phyloP scores from a whole-genome alignment of 2,797 vertebrate species.

The Gila robusta region DNA sequence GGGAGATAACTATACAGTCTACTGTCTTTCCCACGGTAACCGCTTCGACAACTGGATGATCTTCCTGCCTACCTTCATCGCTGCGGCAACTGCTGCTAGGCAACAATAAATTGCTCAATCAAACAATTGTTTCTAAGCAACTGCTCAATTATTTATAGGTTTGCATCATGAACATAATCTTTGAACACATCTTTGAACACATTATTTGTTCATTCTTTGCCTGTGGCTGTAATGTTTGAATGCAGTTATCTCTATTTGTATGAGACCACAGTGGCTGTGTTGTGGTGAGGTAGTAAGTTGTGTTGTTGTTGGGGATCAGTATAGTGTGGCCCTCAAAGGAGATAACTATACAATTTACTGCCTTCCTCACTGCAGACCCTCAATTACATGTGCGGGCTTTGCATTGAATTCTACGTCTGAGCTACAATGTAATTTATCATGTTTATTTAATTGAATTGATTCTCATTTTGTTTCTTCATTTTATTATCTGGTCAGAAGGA shows the following conservation, averaged over 20 bases:
- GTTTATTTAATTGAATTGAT: neutral
- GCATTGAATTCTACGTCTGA: neutral
- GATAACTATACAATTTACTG: slow-evolving; percentile 99
- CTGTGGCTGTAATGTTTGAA: neutral
- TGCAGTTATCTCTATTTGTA: neutral
- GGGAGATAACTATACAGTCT: slow-evolving; percentile 99
- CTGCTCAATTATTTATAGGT: slow-evolving; percentile 31
- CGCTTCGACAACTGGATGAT: slow-evolving; percentile 67
- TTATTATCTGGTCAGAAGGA: slow-evolving; percentile 62
- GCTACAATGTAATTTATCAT: neutral
- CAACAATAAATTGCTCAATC: neutral
- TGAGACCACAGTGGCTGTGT: slow-evolving; percentile 63
- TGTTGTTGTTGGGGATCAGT: slow-evolving; percentile 94
- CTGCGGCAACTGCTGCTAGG: slow-evolving; percentile 30
- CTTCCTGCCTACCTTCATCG: neutral
- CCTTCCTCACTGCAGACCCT: slow-evolving; percentile 83
- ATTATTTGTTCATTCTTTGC: slow-evolving; percentile 3
- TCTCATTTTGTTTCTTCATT: slow-evolving; percentile 38
- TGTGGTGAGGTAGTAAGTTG: slow-evolving; percentile 98
- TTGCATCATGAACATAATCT: neutral
- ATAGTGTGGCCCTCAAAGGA: slow-evolving; percentile 86
- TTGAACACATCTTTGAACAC: neutral
- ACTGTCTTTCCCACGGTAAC: slow-evolving; percentile 95
- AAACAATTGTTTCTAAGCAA: slow-evolving; percentile 29
- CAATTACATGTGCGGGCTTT: slow-evolving; percentile 39